Evolutionary conservation across 1,140 invertebrate species (phyloP).

Genomic region (Drosophila mauritiana): DNA sequence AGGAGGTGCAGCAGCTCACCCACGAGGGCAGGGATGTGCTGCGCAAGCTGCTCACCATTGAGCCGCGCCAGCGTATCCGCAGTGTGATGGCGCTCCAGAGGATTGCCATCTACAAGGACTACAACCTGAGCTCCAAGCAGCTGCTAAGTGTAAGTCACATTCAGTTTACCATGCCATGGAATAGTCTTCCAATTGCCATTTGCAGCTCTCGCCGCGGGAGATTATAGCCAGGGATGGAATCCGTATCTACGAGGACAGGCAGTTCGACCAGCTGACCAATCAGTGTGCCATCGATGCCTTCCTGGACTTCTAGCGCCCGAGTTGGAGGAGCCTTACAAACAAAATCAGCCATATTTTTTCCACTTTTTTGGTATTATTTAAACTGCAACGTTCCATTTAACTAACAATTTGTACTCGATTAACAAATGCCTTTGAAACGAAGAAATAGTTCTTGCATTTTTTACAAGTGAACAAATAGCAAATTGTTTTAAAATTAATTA

Average conservation of each 20-base stretch:
- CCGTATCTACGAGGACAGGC: conserved; percentile 34
- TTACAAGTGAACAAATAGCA: not conserved
- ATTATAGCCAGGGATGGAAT: conserved; percentile 61
- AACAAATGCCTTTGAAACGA: not conserved
- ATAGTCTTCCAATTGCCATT: not conserved
- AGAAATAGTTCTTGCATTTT: not conserved
- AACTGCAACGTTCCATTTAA: conserved; percentile 5
- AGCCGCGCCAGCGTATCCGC: conserved; percentile 84
- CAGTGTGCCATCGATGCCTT: conserved; percentile 56
- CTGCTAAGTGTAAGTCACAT: conserved; percentile 48
- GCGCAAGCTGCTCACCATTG: conserved; percentile 82
- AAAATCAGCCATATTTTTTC: conserved; percentile 19
- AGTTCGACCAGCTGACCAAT: conserved; percentile 23
- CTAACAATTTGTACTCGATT: not conserved
- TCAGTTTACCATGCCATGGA: not conserved
- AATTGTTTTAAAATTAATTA: not conserved
- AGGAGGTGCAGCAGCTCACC: conserved; percentile 61
- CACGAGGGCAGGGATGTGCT: conserved; percentile 84
- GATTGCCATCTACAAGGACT: conserved; percentile 86
- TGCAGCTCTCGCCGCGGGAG: conserved; percentile 49
- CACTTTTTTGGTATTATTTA: conserved; percentile 3
- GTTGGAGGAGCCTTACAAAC: not conserved
- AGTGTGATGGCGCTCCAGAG: conserved; percentile 85
- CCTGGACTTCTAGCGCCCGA: conserved; percentile 48
- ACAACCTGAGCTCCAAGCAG: conserved; percentile 69